Evolutionary conservation across 2,888 invertebrate species (phyloP).

Genomic region (Erebia palarica): DNA sequence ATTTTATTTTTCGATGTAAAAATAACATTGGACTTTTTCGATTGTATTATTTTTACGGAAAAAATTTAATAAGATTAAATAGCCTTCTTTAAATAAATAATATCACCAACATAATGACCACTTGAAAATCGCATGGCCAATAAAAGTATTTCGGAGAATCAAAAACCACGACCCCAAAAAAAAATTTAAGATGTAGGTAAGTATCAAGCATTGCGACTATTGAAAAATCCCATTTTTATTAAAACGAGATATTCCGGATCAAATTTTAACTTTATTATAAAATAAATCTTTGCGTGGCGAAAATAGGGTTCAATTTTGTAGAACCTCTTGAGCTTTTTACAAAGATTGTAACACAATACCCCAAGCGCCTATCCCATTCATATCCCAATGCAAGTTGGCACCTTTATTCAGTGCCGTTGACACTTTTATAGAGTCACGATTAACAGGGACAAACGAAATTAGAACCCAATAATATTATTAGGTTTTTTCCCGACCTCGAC

Average conservation of each 20-base stretch:
- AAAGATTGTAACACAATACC: slow-evolving; percentile 56
- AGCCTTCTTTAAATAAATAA: slow-evolving; percentile 29
- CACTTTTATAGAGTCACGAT: slow-evolving; percentile 79
- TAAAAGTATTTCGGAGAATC: slow-evolving; percentile 38
- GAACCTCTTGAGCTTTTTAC: slow-evolving; percentile 26
- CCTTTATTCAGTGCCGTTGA: slow-evolving; percentile 71
- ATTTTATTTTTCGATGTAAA: background rate
- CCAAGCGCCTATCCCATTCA: slow-evolving; percentile 56
- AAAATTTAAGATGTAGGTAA: slow-evolving; percentile 26
- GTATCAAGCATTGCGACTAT: slow-evolving; percentile 53
- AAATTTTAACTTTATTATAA: background rate
- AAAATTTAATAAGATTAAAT: slow-evolving; percentile 8
- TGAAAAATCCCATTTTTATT: slow-evolving; percentile 65
- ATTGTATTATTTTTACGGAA: background rate
- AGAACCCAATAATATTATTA: slow-evolving; percentile 82
- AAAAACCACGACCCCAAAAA: slow-evolving; percentile 29
- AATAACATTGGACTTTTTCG: background rate
- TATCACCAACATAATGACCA: slow-evolving; percentile 40
- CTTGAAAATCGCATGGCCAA: slow-evolving; percentile 46
- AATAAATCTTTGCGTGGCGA: slow-evolving; percentile 23
- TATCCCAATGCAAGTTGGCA: slow-evolving; percentile 77
- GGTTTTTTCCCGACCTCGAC: slow-evolving; percentile 51
- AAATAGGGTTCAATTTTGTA: slow-evolving; percentile 3
- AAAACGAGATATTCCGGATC: slow-evolving; percentile 49
- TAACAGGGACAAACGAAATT: slow-evolving; percentile 82